phyloP scores from a whole-genome alignment of 2,797 vertebrate genomes.

The Limnodromus scolopaceus region DNA sequence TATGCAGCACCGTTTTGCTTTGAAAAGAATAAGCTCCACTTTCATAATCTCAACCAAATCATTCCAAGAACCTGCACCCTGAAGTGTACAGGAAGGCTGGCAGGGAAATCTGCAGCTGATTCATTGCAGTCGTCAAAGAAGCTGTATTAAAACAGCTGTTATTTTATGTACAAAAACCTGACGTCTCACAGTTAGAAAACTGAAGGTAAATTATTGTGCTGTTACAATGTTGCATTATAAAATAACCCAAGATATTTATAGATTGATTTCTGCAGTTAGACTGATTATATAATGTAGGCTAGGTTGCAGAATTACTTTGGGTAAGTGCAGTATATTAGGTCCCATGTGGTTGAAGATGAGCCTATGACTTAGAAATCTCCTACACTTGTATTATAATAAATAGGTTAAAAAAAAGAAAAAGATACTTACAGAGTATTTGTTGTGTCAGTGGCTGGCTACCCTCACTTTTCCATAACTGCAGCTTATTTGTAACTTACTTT shows the following conservation, averaged over 20 bases:
- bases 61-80: background rate
- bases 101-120: background rate
- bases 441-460: background rate
- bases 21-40: background rate
- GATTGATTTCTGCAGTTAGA: background rate
- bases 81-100: background rate
- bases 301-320: background rate
- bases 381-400: background rate
- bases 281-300: background rate
- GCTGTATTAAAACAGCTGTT: background rate
- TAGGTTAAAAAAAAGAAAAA: background rate
- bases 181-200: background rate
- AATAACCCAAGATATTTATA: background rate
- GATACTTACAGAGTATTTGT: background rate
- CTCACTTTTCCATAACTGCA: background rate
- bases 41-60: background rate
- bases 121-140: background rate
- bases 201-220: background rate
- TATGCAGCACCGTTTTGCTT: background rate
- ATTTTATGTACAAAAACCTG: background rate
- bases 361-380: background rate
- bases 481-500: background rate
- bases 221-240: background rate
- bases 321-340: background rate
- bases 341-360: fast-evolving